A percentile compares a stretch with the other conserved stretches of the same genome.
Conservation (phyloP, 2,888 invertebrate genomes). For the Philopedon plagiatum region DNA sequence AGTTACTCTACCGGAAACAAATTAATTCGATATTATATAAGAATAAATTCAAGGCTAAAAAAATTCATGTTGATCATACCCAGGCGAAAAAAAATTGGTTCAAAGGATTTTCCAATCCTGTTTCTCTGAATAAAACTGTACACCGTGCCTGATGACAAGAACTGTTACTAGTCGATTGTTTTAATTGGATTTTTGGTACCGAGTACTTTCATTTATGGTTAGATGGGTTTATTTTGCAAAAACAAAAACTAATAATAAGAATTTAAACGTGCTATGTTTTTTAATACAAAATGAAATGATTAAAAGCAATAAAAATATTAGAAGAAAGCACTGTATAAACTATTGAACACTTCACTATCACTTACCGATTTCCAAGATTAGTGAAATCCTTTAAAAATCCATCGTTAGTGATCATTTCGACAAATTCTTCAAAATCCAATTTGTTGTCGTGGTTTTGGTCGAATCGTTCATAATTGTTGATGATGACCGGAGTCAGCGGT, state of each 20-base stretch:
- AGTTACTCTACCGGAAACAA: conserved; percentile 2
- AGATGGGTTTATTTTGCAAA: too few relatives aligned
- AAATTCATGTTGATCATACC: not conserved
- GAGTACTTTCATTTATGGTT: too few relatives aligned
- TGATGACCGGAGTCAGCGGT: conserved; percentile 68
- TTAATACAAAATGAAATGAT: too few relatives aligned
- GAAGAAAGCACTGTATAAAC: not conserved
- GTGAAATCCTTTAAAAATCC: conserved; percentile 69
- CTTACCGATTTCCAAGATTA: conserved; percentile 65
- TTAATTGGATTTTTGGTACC: too few relatives aligned
- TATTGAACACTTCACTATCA: conserved; percentile 55
- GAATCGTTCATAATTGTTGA: conserved; percentile 76
- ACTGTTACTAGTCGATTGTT: too few relatives aligned
- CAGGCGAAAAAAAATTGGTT: not conserved
- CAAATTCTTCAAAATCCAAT: conserved; percentile 80
- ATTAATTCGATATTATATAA: not conserved
- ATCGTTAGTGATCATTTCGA: conserved; percentile 76
- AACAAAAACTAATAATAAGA: too few relatives aligned
- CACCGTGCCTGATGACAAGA: not conserved
- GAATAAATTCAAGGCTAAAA: conserved; percentile 4
- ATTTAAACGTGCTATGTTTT: too few relatives aligned
- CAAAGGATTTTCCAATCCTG: not conserved
- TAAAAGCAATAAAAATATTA: too few relatives aligned
- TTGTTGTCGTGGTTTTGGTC: conserved; percentile 78
- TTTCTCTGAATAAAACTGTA: not conserved